A percentile compares a stretch with the other conserved stretches of the same genome.
Evolutionary conservation across 2,113 vertebrate species (phyloP).

Genomic region (Eulemur rufifrons): DNA sequence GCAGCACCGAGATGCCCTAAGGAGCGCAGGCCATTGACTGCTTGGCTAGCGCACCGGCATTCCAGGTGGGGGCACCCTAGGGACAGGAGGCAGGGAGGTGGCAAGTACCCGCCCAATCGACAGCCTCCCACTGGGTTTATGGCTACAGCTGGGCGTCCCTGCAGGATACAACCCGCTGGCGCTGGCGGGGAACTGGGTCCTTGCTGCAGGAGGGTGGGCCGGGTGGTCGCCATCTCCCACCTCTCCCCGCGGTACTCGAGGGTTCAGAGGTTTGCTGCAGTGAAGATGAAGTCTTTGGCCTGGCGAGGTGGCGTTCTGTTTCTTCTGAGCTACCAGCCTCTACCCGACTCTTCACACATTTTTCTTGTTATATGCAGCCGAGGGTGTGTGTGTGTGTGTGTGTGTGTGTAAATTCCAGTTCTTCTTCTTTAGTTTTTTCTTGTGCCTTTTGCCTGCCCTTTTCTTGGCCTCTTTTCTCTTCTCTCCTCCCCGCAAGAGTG

Average conservation of each 20-base stretch:
- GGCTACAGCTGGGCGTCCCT: too few species aligned
- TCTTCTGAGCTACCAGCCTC: neutral
- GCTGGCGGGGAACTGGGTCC: neutral
- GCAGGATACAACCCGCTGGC: rapidly evolving
- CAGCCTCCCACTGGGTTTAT: neutral
- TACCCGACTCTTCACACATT: rapidly evolving
- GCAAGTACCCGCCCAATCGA: neutral
- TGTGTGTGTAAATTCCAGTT: neutral
- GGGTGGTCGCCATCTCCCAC: rapidly evolving
- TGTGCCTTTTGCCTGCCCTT: neutral
- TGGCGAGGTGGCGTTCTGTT: neutral
- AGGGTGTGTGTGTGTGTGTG: neutral
- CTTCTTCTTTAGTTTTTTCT: neutral
- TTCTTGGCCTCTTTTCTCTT: neutral
- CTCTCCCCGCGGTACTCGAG: neutral
- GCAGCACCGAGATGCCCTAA: neutral
- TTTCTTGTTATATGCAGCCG: neutral
- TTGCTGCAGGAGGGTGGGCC: neutral
- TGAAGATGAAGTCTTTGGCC: neutral
- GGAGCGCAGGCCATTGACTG: rapidly evolving
- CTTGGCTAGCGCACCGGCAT: neutral
- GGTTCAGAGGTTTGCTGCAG: neutral
- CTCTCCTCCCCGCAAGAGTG: neutral
- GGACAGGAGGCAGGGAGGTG: neutral
- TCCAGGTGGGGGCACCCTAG: neutral